Base-by-base conservation (phyloP, 1,140 invertebrate genomes). In the Metaphire vulgaris region DNA sequence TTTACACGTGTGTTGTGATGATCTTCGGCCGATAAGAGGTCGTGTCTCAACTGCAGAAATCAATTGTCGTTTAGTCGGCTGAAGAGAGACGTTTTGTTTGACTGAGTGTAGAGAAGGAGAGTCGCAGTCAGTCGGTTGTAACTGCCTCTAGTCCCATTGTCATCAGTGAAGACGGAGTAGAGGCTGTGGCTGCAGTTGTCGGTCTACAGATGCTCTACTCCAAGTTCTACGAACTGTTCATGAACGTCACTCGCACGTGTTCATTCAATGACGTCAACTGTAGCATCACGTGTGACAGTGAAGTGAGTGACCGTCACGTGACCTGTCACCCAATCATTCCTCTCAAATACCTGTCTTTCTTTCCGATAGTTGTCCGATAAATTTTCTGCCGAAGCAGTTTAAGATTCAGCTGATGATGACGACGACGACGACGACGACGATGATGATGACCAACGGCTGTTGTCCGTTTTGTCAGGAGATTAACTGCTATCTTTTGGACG, bases 141-240 rank as follows among this genome's bases (percentile, higher is more conserved):
- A 92, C 93, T 33, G 94, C 93, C 1, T 94, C 92, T 0, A 93
- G 95, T 83, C 94, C 94, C 0, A 91, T 97, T 72, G 96, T 95
- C 82, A 89, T 96, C 6, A 92, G 93, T 80, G 90, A 74, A 41
- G 81, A 90, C 72, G 91, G 92, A 78, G 90, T 93, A 80, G 89
- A 91, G 81, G 93, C 94, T 2, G 92, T 94, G 0, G 94, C 92
- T 0, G 94, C 93, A 0, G 94, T 97, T 0, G 93, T 96, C 33
- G 95, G 95, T 29, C 82, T 84, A 2, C 81, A 83, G 69, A 81
- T 82, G 73, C 75, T 77, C 15, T 80, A 83, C 78, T 73, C 80
- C 14, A 76, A 74, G 28, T 84, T 84, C 79, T 76, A 79, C 21
- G 78, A 81, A 29, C 64, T 71, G 65, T 84, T 84, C 77, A 82